Conservation (phyloP, 1,140 invertebrate species). For the Drosophila pruinosa region DNA sequence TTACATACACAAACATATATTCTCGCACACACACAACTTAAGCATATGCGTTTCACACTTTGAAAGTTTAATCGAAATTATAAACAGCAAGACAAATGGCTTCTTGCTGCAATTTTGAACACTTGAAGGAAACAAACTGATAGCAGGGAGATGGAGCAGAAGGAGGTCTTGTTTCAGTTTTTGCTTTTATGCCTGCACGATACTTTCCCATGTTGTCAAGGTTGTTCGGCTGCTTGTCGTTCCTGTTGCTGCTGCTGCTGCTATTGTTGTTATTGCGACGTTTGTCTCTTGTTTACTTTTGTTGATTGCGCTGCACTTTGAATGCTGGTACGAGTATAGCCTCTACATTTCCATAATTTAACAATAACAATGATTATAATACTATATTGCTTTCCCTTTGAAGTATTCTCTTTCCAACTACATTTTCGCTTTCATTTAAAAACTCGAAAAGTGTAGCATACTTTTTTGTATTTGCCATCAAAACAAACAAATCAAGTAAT, state of each 20-base stretch:
- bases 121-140: constrained; percentile 4
- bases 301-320: constrained; percentile 20
- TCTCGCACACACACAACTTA: constrained; percentile 30
- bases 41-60: constrained; percentile 47
- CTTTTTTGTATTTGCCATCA: too few species aligned
- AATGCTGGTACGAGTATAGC: not conserved
- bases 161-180: constrained; percentile 10
- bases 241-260: constrained; percentile 14
- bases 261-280: not conserved
- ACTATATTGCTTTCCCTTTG: not conserved
- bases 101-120: constrained; percentile 75
- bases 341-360: constrained; percentile 4
- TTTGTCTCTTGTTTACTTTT: constrained; percentile 28
- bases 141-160: not conserved
- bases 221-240: constrained; percentile 10
- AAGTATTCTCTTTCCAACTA: too few species aligned
- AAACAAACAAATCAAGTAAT: too few species aligned
- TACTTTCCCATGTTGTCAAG: constrained; percentile 21
- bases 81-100: constrained; percentile 80
- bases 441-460: too few species aligned
- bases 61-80: constrained; percentile 81
- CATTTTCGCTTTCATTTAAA: too few species aligned
- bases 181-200: constrained; percentile 22
- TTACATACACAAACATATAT: constrained; percentile 1
- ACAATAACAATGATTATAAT: constrained; percentile 1